phyloP scores from a whole-genome alignment of 64 coral and sea anemone species.

The Hydrozoanthus tunicans region DNA sequence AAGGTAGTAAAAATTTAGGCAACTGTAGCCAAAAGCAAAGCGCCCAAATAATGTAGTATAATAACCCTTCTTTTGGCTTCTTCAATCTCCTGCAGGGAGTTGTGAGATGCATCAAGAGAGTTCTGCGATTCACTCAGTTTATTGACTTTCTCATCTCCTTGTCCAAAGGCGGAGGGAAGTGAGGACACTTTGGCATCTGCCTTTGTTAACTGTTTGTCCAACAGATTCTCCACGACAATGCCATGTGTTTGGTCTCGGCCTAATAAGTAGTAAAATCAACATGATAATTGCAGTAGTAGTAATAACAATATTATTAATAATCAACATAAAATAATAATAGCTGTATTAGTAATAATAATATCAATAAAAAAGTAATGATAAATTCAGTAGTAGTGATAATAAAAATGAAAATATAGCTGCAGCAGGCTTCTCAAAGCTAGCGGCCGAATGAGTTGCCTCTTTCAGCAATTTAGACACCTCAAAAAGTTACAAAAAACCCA shows the following conservation, averaged over 20 bases:
- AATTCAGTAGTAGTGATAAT: no score
- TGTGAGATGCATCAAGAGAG: conserved; percentile 64
- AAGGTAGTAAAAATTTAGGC: neutral
- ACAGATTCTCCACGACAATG: conserved; percentile 84
- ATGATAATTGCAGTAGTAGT: no score
- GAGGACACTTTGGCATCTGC: conserved; percentile 75
- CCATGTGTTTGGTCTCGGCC: conserved; percentile 72
- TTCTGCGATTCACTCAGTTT: conserved; percentile 37
- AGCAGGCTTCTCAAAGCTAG: no score
- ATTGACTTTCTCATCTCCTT: conserved; percentile 21
- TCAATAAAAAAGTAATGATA: no score
- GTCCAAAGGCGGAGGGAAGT: conserved; percentile 76
- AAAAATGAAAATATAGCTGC: no score
- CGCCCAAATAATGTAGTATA: neutral
- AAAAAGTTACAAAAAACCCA: no score
- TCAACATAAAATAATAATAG: no score
- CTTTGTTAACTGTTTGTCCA: conserved; percentile 88
- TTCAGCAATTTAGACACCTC: no score
- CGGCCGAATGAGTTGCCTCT: no score
- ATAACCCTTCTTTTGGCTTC: conserved; percentile 87
- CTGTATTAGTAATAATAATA: no score
- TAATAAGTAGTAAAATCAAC: no score
- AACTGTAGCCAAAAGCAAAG: neutral
- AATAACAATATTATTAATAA: no score
- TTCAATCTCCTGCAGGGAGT: conserved; percentile 89